Percentiles rank a stretch among this genome's conserved stretches.
Evolutionary conservation across 1,140 invertebrate genomes (phyloP).

Genomic region (Drosophila willistoni): DNA sequence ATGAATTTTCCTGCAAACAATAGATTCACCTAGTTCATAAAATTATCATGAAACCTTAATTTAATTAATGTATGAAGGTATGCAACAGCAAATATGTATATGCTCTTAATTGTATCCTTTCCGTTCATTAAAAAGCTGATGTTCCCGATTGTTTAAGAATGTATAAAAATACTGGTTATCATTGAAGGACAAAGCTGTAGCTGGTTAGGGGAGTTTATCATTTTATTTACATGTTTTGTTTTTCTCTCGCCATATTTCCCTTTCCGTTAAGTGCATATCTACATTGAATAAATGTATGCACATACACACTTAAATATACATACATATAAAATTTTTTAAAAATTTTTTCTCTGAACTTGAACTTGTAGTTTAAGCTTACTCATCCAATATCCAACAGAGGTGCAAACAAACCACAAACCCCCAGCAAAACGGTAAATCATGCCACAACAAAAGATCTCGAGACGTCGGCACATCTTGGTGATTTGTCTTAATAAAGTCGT

Average conservation of each 20-base stretch:
- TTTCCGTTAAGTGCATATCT: not conserved
- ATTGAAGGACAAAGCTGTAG: slow-evolving; percentile 34
- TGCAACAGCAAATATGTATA: too few relatives aligned
- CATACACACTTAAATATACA: too few relatives aligned
- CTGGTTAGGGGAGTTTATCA: slow-evolving; percentile 17
- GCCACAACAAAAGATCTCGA: slow-evolving; percentile 32
- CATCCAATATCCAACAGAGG: slow-evolving; percentile 24
- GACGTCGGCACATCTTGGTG: slow-evolving; percentile 9
- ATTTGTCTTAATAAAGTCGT: not conserved
- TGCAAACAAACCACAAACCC: not conserved
- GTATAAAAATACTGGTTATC: slow-evolving; percentile 34
- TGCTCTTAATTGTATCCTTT: too few relatives aligned
- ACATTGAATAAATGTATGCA: not conserved
- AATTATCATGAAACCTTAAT: too few relatives aligned
- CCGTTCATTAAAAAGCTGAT: too few relatives aligned
- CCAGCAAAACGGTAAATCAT: slow-evolving; percentile 49
- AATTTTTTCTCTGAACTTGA: slow-evolving; percentile 32
- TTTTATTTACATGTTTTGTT: not conserved
- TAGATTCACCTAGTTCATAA: too few relatives aligned
- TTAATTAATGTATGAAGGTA: too few relatives aligned
- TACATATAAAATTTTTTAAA: not conserved
- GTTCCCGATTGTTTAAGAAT: not conserved
- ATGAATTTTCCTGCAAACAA: too few relatives aligned
- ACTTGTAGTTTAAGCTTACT: slow-evolving; percentile 46
- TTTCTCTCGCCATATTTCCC: not conserved